A percentile compares a stretch with the other conserved stretches of the same genome.
phyloP scores from a whole-genome alignment of 30 jellyfish, hydroid and myxozoan genomes.

The Turritopsis rubra region DNA sequence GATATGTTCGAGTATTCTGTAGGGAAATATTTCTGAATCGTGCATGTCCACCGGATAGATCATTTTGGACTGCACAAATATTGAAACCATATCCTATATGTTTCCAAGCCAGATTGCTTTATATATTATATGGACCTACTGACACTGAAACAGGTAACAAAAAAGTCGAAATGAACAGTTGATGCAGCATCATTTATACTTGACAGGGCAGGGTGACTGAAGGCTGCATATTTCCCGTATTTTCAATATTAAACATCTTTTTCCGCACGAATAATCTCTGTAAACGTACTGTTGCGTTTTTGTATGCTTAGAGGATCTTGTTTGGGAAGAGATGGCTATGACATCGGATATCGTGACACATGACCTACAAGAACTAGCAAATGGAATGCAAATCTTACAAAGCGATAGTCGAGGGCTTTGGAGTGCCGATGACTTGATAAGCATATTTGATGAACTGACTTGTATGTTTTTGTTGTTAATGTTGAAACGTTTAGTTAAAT shows the following conservation, averaged over 20 bases:
- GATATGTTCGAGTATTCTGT: conserved; percentile 83
- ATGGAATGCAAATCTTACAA: conserved; percentile 43
- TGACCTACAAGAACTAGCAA: conserved; percentile 53
- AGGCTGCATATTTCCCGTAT: too few relatives aligned
- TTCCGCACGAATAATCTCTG: too few relatives aligned
- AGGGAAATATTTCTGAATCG: conserved; percentile 68
- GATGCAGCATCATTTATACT: not conserved
- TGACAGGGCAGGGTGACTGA: too few relatives aligned
- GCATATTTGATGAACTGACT: conserved; percentile 74
- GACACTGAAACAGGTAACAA: conserved; percentile 49
- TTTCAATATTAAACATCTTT: too few relatives aligned
- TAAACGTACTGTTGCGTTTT: not conserved
- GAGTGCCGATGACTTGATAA: conserved; percentile 78
- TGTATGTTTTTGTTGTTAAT: conserved; percentile 22
- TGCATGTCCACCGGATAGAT: conserved; percentile 40
- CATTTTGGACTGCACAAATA: conserved; percentile 82
- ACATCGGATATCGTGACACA: conserved; percentile 16
- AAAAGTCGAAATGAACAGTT: not conserved
- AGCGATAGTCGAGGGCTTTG: conserved; percentile 52
- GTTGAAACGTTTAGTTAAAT: too few relatives aligned
- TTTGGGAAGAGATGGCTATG: conserved; percentile 51
- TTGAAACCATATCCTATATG: conserved; percentile 69
- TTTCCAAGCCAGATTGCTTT: conserved; percentile 66
- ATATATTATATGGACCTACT: conserved; percentile 68
- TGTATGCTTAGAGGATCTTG: conserved; percentile 43